Percentiles rank a stretch among this genome's conserved stretches.
Evolutionary conservation across 1,140 invertebrate genomes (phyloP).

Genomic region (Latrodectus geometricus): DNA sequence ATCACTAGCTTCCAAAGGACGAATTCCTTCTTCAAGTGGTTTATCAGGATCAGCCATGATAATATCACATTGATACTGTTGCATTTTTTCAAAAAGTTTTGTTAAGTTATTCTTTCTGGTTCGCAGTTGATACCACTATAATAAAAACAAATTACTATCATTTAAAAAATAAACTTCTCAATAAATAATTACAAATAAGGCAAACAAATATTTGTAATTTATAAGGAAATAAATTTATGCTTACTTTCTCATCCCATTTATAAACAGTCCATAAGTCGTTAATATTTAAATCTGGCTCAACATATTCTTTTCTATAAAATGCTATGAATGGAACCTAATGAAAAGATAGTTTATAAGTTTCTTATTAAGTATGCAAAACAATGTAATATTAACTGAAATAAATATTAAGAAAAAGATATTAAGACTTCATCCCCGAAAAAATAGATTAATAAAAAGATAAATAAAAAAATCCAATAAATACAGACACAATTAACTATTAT

Average conservation of each 20-base stretch:
- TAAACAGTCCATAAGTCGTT: constrained; percentile 98
- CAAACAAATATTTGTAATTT: not conserved
- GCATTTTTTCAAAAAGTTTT: constrained; percentile 91
- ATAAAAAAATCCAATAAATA: too few relatives aligned
- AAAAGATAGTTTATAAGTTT: too few relatives aligned
- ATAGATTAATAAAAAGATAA: too few relatives aligned
- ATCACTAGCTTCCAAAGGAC: constrained; percentile 68
- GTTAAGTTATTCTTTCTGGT: constrained; percentile 87
- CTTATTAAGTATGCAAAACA: too few relatives aligned
- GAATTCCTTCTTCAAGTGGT: constrained; percentile 83
- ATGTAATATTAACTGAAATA: too few relatives aligned
- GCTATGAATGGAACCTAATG: constrained; percentile 92
- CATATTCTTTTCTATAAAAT: constrained; percentile 98
- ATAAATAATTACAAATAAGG: not conserved
- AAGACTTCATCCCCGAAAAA: too few relatives aligned
- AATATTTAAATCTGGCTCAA: constrained; percentile 92
- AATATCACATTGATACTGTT: constrained; percentile 87
- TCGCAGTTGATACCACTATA: constrained; percentile 91
- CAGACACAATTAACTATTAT: too few relatives aligned
- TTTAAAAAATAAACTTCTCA: not conserved
- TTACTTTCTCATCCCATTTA: constrained; percentile 90
- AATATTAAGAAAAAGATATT: too few relatives aligned
- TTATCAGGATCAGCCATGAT: constrained; percentile 87
- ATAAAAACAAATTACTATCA: constrained; percentile 3
- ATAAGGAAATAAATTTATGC: constrained; percentile 12